Evolutionary conservation across 1,140 invertebrate species (phyloP), one percentile per base, ranked within the genome.

Genomic region (Acromyrmex charruanus): DNA sequence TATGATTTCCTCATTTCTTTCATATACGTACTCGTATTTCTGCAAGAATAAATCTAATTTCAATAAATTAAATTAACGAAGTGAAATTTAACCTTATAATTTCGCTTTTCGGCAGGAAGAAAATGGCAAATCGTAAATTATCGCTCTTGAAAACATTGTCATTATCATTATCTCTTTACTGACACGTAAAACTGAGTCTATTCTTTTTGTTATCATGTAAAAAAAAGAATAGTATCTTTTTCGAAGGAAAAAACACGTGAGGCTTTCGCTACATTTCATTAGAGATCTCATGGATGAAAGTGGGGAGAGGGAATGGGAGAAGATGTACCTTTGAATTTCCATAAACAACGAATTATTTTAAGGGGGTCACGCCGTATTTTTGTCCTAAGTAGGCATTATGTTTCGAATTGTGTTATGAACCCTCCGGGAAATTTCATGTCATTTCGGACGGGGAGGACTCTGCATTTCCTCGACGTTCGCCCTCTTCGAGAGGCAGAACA

Each of bases 311-410:
- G 1, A 39, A 39, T 39, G 35, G 6, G 6, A 35, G 16, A 72
- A 21, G 4, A 25, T 53, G 51, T 51, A 68, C 35, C 3, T 86
- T 86, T 5, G 63, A 53, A 77, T 86, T 79, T 79, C 31, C 18
- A 86, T 28, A 63, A 35, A 86, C 84, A 86, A 86, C 63, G 84
- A 86, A 86, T 86, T 86, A 79, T 77, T 86, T 86, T 80, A 86
- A 79, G 84, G 3, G 14, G 44, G 5, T 72, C 51, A 69, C 14
- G 49, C 35, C 14, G 51, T 51, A 44, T 65, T 65, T 74, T 77
- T 51, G 31, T 63, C 18, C 44, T 65, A 63, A 14, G 35, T 39
- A 39, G 7, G 25, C n/a, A 39, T 77, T 85, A 53, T 25, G n/a
- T 85, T 74, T n/a, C 9, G 21, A 44, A 59, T 28, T 31, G 25